These are phyloP conservation scores for Zosterops lateralis DNA, from an alignment of 2,113 vertebrate genomes.

Conservation along the genomic window DNA sequence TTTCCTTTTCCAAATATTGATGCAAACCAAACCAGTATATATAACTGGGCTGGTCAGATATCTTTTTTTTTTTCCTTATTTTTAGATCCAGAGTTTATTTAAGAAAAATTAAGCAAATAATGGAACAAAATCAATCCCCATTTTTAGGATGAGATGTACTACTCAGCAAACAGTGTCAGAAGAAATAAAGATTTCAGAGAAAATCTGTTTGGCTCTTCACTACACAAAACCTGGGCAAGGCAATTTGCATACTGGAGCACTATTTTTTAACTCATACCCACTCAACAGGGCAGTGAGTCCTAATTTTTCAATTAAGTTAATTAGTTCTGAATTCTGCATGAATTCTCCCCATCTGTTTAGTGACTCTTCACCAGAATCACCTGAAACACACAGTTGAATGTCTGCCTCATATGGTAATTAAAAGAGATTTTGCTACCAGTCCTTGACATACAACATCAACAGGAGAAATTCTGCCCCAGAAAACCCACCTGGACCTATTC, in stretches of 20 bases:
- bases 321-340: background rate
- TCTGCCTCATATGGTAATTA: background rate
- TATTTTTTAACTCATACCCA: background rate
- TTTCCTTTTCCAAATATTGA: background rate
- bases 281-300: background rate
- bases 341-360: background rate
- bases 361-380: background rate
- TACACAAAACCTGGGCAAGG: background rate
- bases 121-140: background rate
- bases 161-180: background rate
- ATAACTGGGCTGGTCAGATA: background rate
- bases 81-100: background rate
- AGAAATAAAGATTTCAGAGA: background rate
- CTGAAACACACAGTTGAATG: background rate
- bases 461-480: background rate
- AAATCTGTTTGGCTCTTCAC: background rate
- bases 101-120: background rate
- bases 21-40: background rate
- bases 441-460: accelerated
- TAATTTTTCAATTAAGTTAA: background rate
- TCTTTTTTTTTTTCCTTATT: background rate
- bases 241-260: background rate
- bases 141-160: background rate
- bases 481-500: background rate
- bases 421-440: background rate